Evolutionary conservation across 2,888 invertebrate species (phyloP).

Genomic region (Odiellus spinosus): DNA sequence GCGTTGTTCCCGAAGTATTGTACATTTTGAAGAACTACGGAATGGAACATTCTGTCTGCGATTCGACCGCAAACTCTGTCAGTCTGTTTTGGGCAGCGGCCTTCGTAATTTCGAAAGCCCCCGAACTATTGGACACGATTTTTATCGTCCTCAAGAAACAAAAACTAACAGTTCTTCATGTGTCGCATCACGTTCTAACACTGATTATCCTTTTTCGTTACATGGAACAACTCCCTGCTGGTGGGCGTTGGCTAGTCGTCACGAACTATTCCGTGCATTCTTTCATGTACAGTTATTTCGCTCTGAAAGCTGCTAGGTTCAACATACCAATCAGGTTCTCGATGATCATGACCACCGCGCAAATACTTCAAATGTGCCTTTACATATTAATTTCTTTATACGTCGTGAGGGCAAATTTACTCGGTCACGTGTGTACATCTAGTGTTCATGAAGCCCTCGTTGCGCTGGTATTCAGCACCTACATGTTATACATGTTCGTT

Average conservation of each 20-base stretch:
- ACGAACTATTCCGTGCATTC: slow-evolving; percentile 87
- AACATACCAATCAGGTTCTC: slow-evolving; percentile 59
- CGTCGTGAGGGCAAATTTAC: too few species aligned
- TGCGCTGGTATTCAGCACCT: too few species aligned
- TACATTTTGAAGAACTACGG: slow-evolving; percentile 78
- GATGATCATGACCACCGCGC: slow-evolving; percentile 77
- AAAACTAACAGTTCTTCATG: too few species aligned
- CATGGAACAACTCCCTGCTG: slow-evolving; percentile 60
- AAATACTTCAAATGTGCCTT: slow-evolving; percentile 89
- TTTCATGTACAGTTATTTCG: slow-evolving; percentile 84
- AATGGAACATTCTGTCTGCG: slow-evolving; percentile 87
- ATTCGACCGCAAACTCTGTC: slow-evolving; percentile 82
- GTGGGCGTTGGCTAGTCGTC: slow-evolving; percentile 69
- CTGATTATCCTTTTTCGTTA: slow-evolving; percentile 81
- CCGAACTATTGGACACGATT: slow-evolving; percentile 87
- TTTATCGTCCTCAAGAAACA: slow-evolving; percentile 73
- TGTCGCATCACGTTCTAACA: slow-evolving; percentile 96
- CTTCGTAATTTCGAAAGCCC: slow-evolving; percentile 91
- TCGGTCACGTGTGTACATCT: too few species aligned
- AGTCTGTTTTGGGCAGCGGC: too few species aligned
- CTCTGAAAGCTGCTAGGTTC: slow-evolving; percentile 65
- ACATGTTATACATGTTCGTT: too few species aligned
- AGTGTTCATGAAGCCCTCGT: too few species aligned
- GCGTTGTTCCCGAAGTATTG: slow-evolving; percentile 83
- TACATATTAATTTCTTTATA: too few species aligned